Conservation (phyloP, 2,888 invertebrate species). For the Aphodius sticticus region DNA sequence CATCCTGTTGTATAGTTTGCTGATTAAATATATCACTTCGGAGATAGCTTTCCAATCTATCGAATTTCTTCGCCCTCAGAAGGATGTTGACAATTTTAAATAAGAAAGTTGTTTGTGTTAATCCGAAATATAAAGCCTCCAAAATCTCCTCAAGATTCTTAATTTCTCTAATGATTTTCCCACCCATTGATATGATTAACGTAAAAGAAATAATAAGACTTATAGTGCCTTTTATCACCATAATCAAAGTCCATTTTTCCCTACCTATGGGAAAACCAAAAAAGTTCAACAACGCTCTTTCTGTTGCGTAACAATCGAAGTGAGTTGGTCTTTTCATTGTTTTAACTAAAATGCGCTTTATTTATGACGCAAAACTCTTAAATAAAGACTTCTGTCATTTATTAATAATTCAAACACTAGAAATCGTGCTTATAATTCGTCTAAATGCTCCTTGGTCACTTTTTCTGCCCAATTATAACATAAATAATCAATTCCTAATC, state of each 20-base stretch:
- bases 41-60: constrained; percentile 32
- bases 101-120: constrained; percentile 41
- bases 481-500: not conserved
- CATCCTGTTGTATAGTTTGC: constrained; percentile 37
- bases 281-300: constrained; percentile 29
- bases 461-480: not conserved
- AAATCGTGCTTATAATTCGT: not conserved
- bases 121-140: constrained; percentile 40
- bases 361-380: not conserved
- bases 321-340: constrained; percentile 27
- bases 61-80: constrained; percentile 33
- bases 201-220: constrained; percentile 30
- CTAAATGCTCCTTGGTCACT: not conserved
- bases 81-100: constrained; percentile 41
- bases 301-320: constrained; percentile 32
- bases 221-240: constrained; percentile 26
- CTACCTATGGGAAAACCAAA: constrained; percentile 34
- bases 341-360: not conserved
- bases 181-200: constrained; percentile 33
- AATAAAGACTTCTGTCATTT: not conserved
- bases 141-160: constrained; percentile 37
- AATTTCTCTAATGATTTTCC: constrained; percentile 28
- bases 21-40: constrained; percentile 35
- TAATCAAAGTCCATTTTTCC: constrained; percentile 22
- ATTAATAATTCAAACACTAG: not conserved